Percentiles rank a stretch among this genome's conserved stretches.
Conservation (phyloP, 2,113 vertebrate species). For the Rhynchomys soricoides region DNA sequence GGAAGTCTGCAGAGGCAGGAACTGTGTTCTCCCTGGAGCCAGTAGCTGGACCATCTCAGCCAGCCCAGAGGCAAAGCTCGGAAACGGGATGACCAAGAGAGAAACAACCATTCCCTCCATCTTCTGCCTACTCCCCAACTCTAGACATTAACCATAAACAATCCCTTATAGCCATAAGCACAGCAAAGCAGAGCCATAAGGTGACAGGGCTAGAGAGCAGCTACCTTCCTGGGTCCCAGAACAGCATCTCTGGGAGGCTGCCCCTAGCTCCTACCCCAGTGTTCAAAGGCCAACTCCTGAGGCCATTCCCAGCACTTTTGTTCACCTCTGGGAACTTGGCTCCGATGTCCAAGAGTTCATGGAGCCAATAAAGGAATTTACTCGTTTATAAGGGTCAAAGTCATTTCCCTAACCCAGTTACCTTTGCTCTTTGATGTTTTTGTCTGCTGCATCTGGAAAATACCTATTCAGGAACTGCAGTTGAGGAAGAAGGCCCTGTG, state of each 20-base stretch:
- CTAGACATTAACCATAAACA: background rate
- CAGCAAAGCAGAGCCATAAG: background rate
- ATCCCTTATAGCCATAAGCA: background rate
- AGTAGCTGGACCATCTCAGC: background rate
- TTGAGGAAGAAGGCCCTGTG: background rate
- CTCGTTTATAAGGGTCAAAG: background rate
- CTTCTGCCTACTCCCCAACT: background rate
- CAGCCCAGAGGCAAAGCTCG: background rate
- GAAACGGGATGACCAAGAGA: background rate
- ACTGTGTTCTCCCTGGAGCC: constrained; percentile 7
- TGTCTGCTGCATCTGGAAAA: background rate
- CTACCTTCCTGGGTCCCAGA: background rate
- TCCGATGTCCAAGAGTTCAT: background rate
- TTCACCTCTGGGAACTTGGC: background rate
- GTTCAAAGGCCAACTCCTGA: constrained; percentile 1
- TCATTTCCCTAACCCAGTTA: background rate
- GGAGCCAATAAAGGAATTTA: background rate
- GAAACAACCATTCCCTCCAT: background rate
- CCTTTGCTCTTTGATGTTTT: constrained; percentile 21
- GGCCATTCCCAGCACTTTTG: background rate
- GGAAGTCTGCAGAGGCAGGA: constrained; percentile 20
- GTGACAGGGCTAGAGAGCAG: background rate
- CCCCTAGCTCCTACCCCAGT: background rate
- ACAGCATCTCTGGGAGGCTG: background rate
- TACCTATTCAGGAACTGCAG: background rate